Evolutionary conservation across 1,140 invertebrate genomes (phyloP).

Genomic region (Homalodisca vitripennis): DNA sequence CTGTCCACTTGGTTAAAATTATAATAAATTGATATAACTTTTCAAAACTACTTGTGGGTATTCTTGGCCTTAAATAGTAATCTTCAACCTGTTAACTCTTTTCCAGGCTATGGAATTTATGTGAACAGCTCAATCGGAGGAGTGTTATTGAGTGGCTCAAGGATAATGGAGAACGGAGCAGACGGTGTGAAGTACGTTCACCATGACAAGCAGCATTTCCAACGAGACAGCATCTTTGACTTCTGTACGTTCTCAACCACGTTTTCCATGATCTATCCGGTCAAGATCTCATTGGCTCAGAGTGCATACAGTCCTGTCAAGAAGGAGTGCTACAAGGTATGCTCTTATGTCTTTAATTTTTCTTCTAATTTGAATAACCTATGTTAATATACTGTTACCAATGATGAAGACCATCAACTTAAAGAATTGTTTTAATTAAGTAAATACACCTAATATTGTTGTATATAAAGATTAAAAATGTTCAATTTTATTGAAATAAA

Average conservation of each 20-base stretch:
- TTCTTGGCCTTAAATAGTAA: too few species aligned
- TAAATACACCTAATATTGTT: too few species aligned
- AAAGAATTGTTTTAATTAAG: too few species aligned
- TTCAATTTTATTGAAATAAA: too few species aligned
- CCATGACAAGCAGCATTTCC: conserved; percentile 70
- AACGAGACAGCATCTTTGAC: conserved; percentile 73
- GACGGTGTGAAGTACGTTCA: conserved; percentile 81
- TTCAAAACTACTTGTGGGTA: too few species aligned
- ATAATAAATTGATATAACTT: conserved; percentile 16
- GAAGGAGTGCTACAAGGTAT: conserved; percentile 69
- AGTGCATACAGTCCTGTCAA: conserved; percentile 62
- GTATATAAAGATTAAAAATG: too few species aligned
- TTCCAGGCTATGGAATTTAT: conserved; percentile 79
- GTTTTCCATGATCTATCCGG: conserved; percentile 71
- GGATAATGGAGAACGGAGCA: conserved; percentile 74
- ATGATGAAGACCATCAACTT: too few species aligned
- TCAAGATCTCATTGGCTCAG: conserved; percentile 74
- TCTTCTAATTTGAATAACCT: too few species aligned
- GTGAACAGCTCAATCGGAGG: conserved; percentile 83
- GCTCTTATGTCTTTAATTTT: conserved; percentile 31
- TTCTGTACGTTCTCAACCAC: conserved; percentile 81
- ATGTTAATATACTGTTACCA: too few species aligned
- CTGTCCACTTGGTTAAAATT: conserved; percentile 7
- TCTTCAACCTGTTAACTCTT: too few species aligned
- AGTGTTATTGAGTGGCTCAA: conserved; percentile 67